Conservation (phyloP, 1,140 invertebrate species). For the Parasteatoda tepidariorum region DNA sequence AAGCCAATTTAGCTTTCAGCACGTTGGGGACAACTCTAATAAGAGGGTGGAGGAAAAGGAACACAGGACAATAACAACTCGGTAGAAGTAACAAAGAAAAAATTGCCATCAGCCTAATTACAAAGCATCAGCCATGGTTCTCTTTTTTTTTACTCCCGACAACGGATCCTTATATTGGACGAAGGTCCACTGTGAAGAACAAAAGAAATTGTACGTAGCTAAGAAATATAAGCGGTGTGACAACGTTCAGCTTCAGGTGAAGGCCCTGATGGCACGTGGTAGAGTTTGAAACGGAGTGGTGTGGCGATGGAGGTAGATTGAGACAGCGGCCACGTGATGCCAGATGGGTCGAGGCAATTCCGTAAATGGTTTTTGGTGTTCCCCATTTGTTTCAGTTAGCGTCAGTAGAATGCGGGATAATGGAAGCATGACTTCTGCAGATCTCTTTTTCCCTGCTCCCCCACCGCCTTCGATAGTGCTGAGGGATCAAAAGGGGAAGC, state of each 20-base stretch:
- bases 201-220: background rate
- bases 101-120: conserved; percentile 56
- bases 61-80: conserved; percentile 33
- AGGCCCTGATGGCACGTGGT: conserved; percentile 31
- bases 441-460: background rate
- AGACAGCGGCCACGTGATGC: conserved; percentile 46
- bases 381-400: conserved; percentile 60
- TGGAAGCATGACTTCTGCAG: conserved; percentile 57
- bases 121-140: conserved; percentile 45
- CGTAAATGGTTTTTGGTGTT: conserved; percentile 56
- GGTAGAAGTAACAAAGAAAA: background rate
- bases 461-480: background rate
- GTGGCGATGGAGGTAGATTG: background rate
- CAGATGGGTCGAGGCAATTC: conserved; percentile 61
- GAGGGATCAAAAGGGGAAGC: background rate
- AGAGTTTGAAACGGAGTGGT: background rate
- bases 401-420: conserved; percentile 53
- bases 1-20: conserved; percentile 56
- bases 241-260: conserved; percentile 48
- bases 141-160: conserved; percentile 13
- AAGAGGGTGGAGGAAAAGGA: background rate
- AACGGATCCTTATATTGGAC: background rate
- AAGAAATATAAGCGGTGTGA: conserved; percentile 22
- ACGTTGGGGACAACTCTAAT: conserved; percentile 55
- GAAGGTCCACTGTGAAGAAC: background rate